Conservation (phyloP, 2,888 invertebrate species). For the Notocelia uddmanniana region DNA sequence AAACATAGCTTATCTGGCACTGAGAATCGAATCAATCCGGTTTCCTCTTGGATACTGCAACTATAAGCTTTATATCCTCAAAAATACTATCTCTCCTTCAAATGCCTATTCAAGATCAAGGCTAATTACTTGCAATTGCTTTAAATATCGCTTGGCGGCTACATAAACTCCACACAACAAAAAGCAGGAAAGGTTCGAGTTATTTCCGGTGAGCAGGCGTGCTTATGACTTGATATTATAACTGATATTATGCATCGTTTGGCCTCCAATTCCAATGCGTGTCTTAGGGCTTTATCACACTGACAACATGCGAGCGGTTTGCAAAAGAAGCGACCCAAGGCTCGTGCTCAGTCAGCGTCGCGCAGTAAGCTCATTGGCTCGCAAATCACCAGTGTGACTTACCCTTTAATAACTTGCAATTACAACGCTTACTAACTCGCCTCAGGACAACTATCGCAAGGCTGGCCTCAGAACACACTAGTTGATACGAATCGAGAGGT, state of each 20-base stretch:
- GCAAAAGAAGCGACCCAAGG: too few species aligned
- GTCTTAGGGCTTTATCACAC: neutral
- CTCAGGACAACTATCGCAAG: neutral
- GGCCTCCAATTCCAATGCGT: slow-evolving; percentile 6
- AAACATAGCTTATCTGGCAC: too few species aligned
- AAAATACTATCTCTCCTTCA: neutral
- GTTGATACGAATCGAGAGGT: neutral
- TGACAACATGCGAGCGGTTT: too few species aligned
- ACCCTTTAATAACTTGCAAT: slow-evolving; percentile 14
- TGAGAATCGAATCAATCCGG: too few species aligned
- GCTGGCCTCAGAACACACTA: neutral
- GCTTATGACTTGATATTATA: slow-evolving; percentile 13
- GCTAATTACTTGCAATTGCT: neutral
- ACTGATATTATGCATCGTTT: slow-evolving; percentile 34
- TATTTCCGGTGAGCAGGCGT: slow-evolving; percentile 30
- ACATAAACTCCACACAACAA: slow-evolving; percentile 1
- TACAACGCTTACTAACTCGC: neutral
- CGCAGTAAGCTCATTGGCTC: too few species aligned
- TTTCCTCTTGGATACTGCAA: too few species aligned
- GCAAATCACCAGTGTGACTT: too few species aligned
- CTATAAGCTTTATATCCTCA: too few species aligned
- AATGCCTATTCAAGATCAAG: neutral
- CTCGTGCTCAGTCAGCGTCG: too few species aligned
- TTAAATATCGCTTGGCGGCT: neutral
- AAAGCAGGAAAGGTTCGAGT: slow-evolving; percentile 30